These are phyloP conservation scores for Taxidea taxus DNA, from an alignment of 2,113 vertebrate genomes.

Conservation along the genomic window DNA sequence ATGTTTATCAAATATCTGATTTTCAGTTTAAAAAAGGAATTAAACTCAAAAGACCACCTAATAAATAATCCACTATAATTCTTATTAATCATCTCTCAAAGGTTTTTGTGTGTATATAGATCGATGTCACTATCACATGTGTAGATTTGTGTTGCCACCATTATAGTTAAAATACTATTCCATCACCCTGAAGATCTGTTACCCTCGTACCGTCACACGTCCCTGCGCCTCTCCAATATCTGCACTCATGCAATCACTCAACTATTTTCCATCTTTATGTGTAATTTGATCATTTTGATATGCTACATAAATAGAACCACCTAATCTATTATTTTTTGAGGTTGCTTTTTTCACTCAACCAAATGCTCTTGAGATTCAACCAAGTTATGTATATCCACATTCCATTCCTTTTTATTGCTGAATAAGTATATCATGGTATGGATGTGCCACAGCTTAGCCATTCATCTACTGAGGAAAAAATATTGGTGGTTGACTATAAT, in stretches of 20 bases:
- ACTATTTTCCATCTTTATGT: not conserved
- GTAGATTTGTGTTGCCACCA: not conserved
- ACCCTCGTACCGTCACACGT: accelerated
- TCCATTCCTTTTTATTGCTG: not conserved
- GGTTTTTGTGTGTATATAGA: not conserved
- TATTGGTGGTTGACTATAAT: not conserved
- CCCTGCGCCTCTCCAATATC: not conserved
- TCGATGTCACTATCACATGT: no score
- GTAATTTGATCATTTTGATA: not conserved
- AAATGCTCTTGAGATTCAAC: not conserved
- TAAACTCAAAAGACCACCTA: not conserved
- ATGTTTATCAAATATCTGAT: not conserved
- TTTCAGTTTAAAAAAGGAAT: not conserved
- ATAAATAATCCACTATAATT: not conserved
- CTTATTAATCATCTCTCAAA: not conserved
- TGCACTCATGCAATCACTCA: not conserved
- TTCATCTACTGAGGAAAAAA: not conserved
- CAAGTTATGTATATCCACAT: not conserved
- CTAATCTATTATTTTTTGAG: not conserved
- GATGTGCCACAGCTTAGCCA: no score
- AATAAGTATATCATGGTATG: not conserved
- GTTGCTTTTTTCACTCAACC: not conserved
- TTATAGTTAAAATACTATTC: not conserved
- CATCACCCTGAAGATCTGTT: not conserved
- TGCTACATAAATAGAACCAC: not conserved